Base-by-base conservation (phyloP, 2,888 invertebrate genomes). In the Caenorhabditis becei region DNA sequence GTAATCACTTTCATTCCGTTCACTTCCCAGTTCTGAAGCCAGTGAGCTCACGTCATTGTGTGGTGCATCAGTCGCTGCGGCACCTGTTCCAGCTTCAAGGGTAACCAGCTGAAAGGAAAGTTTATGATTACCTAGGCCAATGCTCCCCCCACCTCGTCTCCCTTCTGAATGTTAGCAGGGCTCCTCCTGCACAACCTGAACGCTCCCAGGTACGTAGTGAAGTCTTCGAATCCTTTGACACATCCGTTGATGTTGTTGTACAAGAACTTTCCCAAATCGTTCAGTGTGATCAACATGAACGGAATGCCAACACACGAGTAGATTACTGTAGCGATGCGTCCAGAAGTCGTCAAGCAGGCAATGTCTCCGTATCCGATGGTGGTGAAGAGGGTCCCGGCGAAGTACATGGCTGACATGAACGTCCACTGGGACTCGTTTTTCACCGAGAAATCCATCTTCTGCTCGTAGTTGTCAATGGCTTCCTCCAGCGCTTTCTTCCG, bases 281-380 rank as follows among this genome's bases (percentile, higher is more conserved):
- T 96, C 85, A 98, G 92, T 11, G 97, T 94, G 81, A 97, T 96
- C 87, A 97, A 93, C 92, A 98, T 97, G 89, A 98, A 93, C 0
- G 98, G 98, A 88, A 98, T 97, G 14, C 98, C 89, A 83, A 98
- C 94, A 51, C 90, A 86, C 24, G 97, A 96, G 92, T 98, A 98
- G 41, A 96, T 93, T 83, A 98, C 96, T 0, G 97, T 97, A 51
- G 96, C 93, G 0, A 95, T 94, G 84, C 95, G 94, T 14, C 97
- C 98, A n/a, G 94, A 94, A 24, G 88, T 94, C 8, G 97, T 98
- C 84, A 94, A 94, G 0, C 98, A 97, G 49, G 95, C 94, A 88
- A 98, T 95, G 92, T 98, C 96, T 80, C 98, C 97, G 92, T 97
- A 98, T 90, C 89, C 90, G 49, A 90, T 90, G 10, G 90, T 90